Evolutionary conservation across 53 echinoderm and acorn worm species (phyloP).

Genomic region (Stichopus horrens): DNA sequence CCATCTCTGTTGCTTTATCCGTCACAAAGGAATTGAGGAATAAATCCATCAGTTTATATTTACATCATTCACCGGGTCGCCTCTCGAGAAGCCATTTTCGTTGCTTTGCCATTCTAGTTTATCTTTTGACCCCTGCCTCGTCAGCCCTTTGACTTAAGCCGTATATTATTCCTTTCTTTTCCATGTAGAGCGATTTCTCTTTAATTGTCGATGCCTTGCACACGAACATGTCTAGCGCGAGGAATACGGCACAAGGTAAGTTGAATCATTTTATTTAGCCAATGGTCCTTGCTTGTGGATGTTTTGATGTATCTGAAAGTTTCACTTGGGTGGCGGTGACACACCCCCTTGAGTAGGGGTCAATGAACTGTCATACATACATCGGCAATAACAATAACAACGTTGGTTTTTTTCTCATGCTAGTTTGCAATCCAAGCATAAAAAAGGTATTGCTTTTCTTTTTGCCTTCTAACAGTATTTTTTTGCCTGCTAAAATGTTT

Average conservation of each 20-base stretch:
- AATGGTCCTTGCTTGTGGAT: neutral
- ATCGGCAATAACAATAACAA: neutral
- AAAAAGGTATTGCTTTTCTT: no score
- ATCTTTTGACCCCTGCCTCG: slow-evolving; percentile 25
- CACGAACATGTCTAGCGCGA: slow-evolving; percentile 28
- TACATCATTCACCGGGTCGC: neutral
- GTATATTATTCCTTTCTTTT: slow-evolving; percentile 34
- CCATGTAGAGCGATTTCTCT: slow-evolving; percentile 82
- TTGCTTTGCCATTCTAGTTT: neutral
- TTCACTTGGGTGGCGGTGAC: neutral
- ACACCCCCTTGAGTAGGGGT: slow-evolving; percentile 39
- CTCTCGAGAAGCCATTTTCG: neutral
- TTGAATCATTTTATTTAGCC: neutral
- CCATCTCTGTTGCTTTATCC: slow-evolving; percentile 25
- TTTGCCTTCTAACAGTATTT: no score
- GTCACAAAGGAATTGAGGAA: neutral
- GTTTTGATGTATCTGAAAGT: neutral
- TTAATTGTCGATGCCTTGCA: slow-evolving; percentile 90
- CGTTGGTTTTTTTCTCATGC: no score
- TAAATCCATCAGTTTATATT: neutral
- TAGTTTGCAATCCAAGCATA: no score
- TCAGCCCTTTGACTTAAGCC: neutral
- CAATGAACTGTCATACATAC: slow-evolving; percentile 32
- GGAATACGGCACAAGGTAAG: slow-evolving; percentile 39
- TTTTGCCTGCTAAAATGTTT: no score